phyloP scores from a whole-genome alignment of 2,113 vertebrate genomes.

The Myrmecophaga tridactyla region DNA sequence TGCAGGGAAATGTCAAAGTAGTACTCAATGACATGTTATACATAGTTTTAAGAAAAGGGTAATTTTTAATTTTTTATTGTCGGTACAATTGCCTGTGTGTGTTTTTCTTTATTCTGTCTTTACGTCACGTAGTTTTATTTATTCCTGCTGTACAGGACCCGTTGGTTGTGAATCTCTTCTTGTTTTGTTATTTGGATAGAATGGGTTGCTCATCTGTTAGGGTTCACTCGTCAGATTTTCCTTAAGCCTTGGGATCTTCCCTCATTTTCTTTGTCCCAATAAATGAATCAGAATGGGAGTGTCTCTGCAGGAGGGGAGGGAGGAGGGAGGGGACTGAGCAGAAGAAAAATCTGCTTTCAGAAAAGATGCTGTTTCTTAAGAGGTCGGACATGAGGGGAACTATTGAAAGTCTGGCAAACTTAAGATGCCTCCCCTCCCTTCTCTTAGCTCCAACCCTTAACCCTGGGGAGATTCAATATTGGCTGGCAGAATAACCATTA shows the following conservation, averaged over 20 bases:
- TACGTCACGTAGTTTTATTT: slow-evolving; percentile 1
- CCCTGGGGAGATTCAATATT: slow-evolving; percentile 65
- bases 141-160: slow-evolving; percentile 45
- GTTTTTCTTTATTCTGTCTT: slow-evolving; percentile 46
- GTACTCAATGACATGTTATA: slow-evolving; percentile 57
- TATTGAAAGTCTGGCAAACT: slow-evolving; percentile 51
- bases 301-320: slow-evolving; percentile 13
- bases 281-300: slow-evolving; percentile 56
- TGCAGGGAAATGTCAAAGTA: slow-evolving; percentile 67
- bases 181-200: slow-evolving; percentile 57
- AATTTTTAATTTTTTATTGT: slow-evolving; percentile 69
- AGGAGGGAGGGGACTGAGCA: not conserved
- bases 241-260: slow-evolving; percentile 58
- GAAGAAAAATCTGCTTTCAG: not conserved
- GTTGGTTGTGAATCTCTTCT: slow-evolving; percentile 1
- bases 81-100: slow-evolving; percentile 40
- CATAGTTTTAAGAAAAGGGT: slow-evolving; percentile 72
- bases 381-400: slow-evolving; percentile 14
- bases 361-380: not conserved
- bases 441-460: slow-evolving; percentile 27
- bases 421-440: not conserved
- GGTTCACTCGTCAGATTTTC: slow-evolving; percentile 39
- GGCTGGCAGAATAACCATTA: slow-evolving; percentile 73
- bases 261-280: slow-evolving; percentile 61
- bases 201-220: slow-evolving; percentile 55